These are phyloP conservation scores for Drosophila repletoides DNA, from an alignment of 1,140 invertebrate species.

Conservation along the genomic window DNA sequence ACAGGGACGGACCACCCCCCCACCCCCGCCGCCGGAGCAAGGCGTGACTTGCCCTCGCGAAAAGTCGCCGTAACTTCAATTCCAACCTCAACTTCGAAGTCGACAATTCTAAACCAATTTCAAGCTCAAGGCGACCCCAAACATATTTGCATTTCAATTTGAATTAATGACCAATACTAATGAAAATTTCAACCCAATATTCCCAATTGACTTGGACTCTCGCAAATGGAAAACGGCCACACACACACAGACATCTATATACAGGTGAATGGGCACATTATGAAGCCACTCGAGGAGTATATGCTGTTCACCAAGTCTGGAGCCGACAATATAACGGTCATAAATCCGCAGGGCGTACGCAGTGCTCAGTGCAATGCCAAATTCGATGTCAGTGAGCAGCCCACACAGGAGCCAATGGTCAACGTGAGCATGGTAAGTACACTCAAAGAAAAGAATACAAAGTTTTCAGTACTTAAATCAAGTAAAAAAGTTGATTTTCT, in stretches of 20 bases:
- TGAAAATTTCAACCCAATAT: slow-evolving; percentile 64
- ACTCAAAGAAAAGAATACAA: neutral
- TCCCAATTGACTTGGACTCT: slow-evolving; percentile 45
- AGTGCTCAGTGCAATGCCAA: slow-evolving; percentile 91
- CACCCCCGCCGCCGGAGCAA: no score
- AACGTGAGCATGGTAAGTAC: slow-evolving; percentile 86
- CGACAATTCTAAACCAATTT: slow-evolving; percentile 38
- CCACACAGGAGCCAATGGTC: slow-evolving; percentile 85
- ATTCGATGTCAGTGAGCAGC: slow-evolving; percentile 87
- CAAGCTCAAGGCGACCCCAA: slow-evolving; percentile 36
- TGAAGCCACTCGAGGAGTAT: slow-evolving; percentile 94
- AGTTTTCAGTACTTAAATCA: no score
- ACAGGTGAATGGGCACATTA: slow-evolving; percentile 89
- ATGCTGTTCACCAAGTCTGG: slow-evolving; percentile 92
- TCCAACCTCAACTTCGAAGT: neutral
- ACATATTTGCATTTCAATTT: slow-evolving; percentile 77
- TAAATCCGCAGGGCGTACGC: slow-evolving; percentile 91
- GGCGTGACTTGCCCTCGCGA: neutral
- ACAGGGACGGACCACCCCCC: neutral
- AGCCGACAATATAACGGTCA: slow-evolving; percentile 90
- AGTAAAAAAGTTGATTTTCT: no score
- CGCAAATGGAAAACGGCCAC: slow-evolving; percentile 4
- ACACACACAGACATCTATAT: slow-evolving; percentile 88
- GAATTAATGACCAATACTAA: slow-evolving; percentile 79
- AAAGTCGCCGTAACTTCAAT: neutral